A percentile compares a stretch with the other conserved stretches of the same genome.
Evolutionary conservation across 2,797 vertebrate species (phyloP).

Genomic region (Lophius americanus): DNA sequence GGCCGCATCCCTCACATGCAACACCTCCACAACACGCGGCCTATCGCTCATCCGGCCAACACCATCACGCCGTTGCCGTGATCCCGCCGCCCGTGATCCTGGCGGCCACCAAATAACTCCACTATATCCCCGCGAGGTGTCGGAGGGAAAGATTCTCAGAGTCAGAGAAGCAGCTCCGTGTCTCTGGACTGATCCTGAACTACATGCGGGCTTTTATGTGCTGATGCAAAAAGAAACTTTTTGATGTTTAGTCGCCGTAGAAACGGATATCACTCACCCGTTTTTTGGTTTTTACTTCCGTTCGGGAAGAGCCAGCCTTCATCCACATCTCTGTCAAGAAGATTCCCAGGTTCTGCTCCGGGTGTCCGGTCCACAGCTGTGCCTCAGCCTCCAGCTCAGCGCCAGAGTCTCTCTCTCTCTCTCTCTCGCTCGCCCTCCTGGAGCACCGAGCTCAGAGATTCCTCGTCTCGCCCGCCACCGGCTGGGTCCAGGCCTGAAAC

Average conservation of each 20-base stretch:
- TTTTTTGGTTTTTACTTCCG: no score
- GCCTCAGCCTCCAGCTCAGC: slow-evolving; percentile 55
- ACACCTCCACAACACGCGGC: slow-evolving; percentile 60
- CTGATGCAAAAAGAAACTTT: slow-evolving; percentile 49
- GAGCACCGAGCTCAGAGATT: slow-evolving; percentile 64
- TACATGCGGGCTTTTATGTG: slow-evolving; percentile 20
- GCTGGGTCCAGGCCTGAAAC: slow-evolving; percentile 81
- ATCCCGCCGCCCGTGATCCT: no score
- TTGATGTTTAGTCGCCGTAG: background rate
- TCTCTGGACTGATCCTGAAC: slow-evolving; percentile 5
- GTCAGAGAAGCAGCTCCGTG: background rate
- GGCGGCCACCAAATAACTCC: no score
- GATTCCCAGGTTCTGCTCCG: slow-evolving; percentile 53
- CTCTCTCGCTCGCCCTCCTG: slow-evolving; percentile 35
- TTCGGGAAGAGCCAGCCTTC: background rate
- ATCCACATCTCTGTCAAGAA: slow-evolving; percentile 74
- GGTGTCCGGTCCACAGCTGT: slow-evolving; percentile 70
- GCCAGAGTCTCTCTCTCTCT: slow-evolving; percentile 29
- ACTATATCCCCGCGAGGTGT: slow-evolving; percentile 8
- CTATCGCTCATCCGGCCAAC: slow-evolving; percentile 51
- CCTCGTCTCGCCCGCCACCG: slow-evolving; percentile 57
- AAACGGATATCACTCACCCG: slow-evolving; percentile 70
- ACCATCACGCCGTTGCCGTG: background rate
- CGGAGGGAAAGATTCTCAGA: background rate
- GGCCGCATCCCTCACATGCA: slow-evolving; percentile 58